Evolutionary conservation across 92 coral and sea anemone species (phyloP), one percentile per base, ranked within the genome.

Genomic region (Epizoanthus illoricatus): DNA sequence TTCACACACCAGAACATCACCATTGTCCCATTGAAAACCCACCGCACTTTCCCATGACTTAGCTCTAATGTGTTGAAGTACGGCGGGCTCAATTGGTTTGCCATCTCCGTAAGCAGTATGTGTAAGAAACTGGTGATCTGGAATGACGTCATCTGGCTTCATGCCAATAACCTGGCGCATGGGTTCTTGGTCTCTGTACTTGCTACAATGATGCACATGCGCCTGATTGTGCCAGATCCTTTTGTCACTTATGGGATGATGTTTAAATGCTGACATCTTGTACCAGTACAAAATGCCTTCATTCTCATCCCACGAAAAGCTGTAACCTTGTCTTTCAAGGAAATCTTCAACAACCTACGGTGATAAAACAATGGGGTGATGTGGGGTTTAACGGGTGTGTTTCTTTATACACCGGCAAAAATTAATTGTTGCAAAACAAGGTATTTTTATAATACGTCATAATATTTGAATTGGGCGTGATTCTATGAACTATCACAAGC

Each of bases 151-250:
- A 1, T 28, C 36, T 45, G 52, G 7, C 8, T 45, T 45, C 52
- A 45, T 45, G 52, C 52, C 52, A 17, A 69, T 20, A 33, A 16
- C 72, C 5, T 39, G 57, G 17, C 62, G 65, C 72, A 47, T 65
- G 9, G 91, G 91, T 23, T 55, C 21, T 17, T 69, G 41, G 24
- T 69, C 68, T 42, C 40, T 21, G 73, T 85, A 80, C 52, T 45
- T 45, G 0, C 88, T 18, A 57, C 39, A 56, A 40, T 88, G 71
- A 54, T 85, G 88, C 3, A 58, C 6, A 4, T 65, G 56, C 2
- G 68, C 69, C 55, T 88, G 91, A 45, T 88, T 88, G 80, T 79
- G 85, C 91, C 91, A 88, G 9, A 88, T 65, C 15, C 72, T 74
- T 43, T 88, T 80, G 17, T 84, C 84, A 11, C 85, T 88, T 23